Conservation (phyloP, 2,113 vertebrate genomes). For the Triplophysa tibetana region DNA sequence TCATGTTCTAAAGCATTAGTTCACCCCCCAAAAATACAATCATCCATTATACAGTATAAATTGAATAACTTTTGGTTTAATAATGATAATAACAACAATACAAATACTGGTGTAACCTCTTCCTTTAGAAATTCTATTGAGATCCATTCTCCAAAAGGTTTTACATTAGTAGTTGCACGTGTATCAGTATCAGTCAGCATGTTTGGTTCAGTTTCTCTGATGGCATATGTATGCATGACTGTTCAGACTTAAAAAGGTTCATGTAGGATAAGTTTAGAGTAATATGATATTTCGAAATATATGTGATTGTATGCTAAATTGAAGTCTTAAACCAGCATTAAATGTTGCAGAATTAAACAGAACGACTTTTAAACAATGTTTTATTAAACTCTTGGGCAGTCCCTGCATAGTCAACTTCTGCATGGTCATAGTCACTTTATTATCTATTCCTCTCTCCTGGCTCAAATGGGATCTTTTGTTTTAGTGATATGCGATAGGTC, state of each 20-base stretch:
- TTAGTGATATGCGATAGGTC: neutral
- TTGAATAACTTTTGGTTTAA: no score
- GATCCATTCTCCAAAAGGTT: no score
- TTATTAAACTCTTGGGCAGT: neutral
- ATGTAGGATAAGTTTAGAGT: neutral
- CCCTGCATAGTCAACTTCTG: neutral
- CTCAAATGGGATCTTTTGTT: neutral
- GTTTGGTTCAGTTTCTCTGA: no score
- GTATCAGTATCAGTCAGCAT: no score
- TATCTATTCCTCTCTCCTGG: neutral
- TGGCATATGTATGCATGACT: neutral
- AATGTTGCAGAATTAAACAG: neutral
- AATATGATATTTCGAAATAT: neutral
- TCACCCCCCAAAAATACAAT: neutral
- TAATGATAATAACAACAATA: no score
- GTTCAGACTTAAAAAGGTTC: neutral
- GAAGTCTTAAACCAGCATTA: slow-evolving; percentile 18
- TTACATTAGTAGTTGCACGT: no score
- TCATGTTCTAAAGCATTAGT: neutral
- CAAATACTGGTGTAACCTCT: no score
- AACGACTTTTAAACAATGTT: neutral
- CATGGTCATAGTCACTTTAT: neutral
- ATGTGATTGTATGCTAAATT: slow-evolving; percentile 3
- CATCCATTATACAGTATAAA: neutral
- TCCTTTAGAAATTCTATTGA: no score